Evolutionary conservation across 2,888 invertebrate genomes (phyloP), one percentile per base, ranked within the genome.

Genomic region (Tryphoninae sp.): DNA sequence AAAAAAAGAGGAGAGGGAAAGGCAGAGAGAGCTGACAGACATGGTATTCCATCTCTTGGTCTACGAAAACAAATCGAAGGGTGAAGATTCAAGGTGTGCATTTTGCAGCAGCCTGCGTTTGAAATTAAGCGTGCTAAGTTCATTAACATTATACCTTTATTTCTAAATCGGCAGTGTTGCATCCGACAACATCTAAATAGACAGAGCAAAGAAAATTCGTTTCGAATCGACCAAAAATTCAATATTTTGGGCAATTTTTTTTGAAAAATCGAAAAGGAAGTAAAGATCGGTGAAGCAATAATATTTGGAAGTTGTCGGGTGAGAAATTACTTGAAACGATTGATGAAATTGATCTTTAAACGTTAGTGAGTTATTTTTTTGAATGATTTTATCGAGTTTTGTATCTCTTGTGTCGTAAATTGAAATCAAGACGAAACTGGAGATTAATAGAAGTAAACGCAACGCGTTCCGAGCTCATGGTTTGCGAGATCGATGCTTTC

Each of bases 121-220:
- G 40, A 55, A 59, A 26, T 16, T 13, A 49, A 49, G 42, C n/a
- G 13, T 89, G 88, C 88, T 85, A 82, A 87, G 89, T 89, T 89
- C 89, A 87, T 88, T 88, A 85, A 88, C 87, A 89, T 76, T 67
- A 77, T 49, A 55, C 51, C 16, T 45, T 51, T 33, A 62, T 2
- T 13, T 2, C 2, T 45, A 7, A 45, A 45, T 45, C 8, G 45
- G 8, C 7, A 2, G 13, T 9, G 13, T 45, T 45, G 11, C 77
- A 19, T 71, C 69, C 67, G 45, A 75, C 26, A 13, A 42, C 6
- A 13, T 4, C 8, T 9, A 45, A 26, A 26, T 0, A 7, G 33
- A 33, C 6, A 33, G 6, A 33, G 6, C 33, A 33, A 33, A 33
- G 33, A 33, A 33, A 33, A 33, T 33, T 33, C 1, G 4, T 33